Conservation (phyloP, 2,888 invertebrate genomes). For the Troides oblongomaculatus region DNA sequence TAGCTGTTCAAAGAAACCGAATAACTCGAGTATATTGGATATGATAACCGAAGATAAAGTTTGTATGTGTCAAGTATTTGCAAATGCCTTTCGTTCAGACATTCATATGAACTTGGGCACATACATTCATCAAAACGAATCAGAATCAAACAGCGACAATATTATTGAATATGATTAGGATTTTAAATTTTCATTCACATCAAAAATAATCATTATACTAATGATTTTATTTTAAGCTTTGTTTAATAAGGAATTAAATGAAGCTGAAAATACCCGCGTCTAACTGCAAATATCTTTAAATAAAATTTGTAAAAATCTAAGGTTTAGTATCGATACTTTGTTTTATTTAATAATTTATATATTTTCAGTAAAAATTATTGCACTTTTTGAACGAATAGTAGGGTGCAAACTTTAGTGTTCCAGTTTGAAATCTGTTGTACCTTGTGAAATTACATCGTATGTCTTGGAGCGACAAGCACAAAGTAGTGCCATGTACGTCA, state of each 20-base stretch:
- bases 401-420: too few relatives aligned
- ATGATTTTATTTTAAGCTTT: not conserved
- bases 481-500: too few relatives aligned
- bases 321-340: too few relatives aligned
- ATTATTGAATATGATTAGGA: not conserved
- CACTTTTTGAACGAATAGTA: too few relatives aligned
- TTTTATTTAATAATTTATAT: too few relatives aligned
- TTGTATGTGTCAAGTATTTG: conserved; percentile 50
- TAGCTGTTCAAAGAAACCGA: conserved; percentile 13
- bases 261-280: not conserved
- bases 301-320: too few relatives aligned
- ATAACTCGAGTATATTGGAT: conserved; percentile 38
- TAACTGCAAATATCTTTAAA: too few relatives aligned
- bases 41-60: conserved; percentile 37
- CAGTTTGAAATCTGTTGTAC: too few relatives aligned
- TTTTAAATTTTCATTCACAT: not conserved
- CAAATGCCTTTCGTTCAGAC: conserved; percentile 45
- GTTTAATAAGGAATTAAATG: not conserved
- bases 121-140: conserved; percentile 16
- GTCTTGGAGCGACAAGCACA: too few relatives aligned
- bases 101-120: conserved; percentile 44
- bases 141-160: not conserved
- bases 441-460: too few relatives aligned
- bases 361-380: too few relatives aligned
- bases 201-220: not conserved